phyloP scores from a whole-genome alignment of 1,140 invertebrate genomes.

The Aleiodes sp. region DNA sequence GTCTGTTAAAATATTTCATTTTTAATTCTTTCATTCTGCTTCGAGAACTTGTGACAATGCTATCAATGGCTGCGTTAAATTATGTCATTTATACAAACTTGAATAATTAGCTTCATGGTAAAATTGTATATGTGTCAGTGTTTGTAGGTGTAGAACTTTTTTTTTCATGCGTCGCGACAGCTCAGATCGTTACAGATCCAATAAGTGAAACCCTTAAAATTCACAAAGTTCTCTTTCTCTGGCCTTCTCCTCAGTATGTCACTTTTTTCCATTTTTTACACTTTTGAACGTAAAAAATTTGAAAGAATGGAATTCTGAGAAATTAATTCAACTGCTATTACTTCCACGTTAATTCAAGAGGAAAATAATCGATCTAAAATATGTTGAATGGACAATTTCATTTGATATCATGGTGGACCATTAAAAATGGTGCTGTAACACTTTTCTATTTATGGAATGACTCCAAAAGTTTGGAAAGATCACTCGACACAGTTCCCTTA shows the following conservation, averaged over 20 bases:
- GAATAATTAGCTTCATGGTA: not conserved
- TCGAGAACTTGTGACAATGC: not conserved
- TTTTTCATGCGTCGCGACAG: not conserved
- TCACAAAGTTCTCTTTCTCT: constrained; percentile 18
- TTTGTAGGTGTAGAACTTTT: not conserved
- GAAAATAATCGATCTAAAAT: too few species aligned
- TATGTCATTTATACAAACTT: not conserved
- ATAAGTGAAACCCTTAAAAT: constrained; percentile 55
- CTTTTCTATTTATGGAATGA: constrained; percentile 28
- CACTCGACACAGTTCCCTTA: constrained; percentile 44
- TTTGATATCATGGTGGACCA: constrained; percentile 6
- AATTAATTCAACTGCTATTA: not conserved
- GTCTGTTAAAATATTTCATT: not conserved
- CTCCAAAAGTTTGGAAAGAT: constrained; percentile 34
- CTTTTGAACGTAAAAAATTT: not conserved
- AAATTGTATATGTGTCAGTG: not conserved
- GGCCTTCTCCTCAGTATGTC: not conserved
- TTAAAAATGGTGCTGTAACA: constrained; percentile 24
- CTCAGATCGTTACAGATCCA: constrained; percentile 40
- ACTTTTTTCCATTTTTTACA: not conserved
- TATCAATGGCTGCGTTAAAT: not conserved
- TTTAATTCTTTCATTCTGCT: not conserved
- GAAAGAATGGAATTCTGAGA: not conserved
- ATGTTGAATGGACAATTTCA: not conserved
- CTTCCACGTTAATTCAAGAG: not conserved